Evolutionary conservation across 2,797 vertebrate genomes (phyloP).

Genomic region (Remorina albescens): DNA sequence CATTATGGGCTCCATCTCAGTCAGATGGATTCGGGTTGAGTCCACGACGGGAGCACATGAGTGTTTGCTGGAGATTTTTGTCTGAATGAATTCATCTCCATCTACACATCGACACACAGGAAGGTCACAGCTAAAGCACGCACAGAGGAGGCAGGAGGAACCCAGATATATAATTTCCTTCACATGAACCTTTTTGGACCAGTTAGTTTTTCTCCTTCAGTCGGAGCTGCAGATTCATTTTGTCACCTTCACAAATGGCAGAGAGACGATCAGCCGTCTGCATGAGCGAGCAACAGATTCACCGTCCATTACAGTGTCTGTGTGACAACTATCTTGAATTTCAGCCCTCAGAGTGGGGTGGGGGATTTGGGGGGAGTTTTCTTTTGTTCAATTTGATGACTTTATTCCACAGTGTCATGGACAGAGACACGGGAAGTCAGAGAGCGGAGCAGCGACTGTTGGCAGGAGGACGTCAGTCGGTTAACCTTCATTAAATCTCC

Average conservation of each 20-base stretch:
- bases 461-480: too few relatives aligned
- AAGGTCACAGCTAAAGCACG: slow-evolving; percentile 75
- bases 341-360: slow-evolving; percentile 31
- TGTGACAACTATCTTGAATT: slow-evolving; percentile 38
- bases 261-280: slow-evolving; percentile 85
- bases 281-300: slow-evolving; percentile 86
- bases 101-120: slow-evolving; percentile 35
- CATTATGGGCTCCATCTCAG: slow-evolving; percentile 28
- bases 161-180: slow-evolving; percentile 85
- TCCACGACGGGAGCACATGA: not conserved
- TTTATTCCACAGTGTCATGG: too few relatives aligned
- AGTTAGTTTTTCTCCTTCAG: slow-evolving; percentile 77
- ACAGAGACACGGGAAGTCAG: too few relatives aligned
- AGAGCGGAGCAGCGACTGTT: too few relatives aligned
- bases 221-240: slow-evolving; percentile 77
- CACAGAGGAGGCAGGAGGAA: slow-evolving; percentile 48
- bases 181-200: slow-evolving; percentile 81
- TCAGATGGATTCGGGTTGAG: slow-evolving; percentile 32
- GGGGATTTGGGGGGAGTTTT: not conserved
- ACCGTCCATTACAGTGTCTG: slow-evolving; percentile 81
- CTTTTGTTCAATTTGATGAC: too few relatives aligned
- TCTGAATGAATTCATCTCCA: slow-evolving; percentile 17
- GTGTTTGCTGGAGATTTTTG: slow-evolving; percentile 52
- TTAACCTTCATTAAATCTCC: not conserved
- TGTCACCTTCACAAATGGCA: slow-evolving; percentile 82